Percentiles rank a stretch among this genome's conserved stretches.
phyloP scores from a whole-genome alignment of 2,113 vertebrate species.

The Melanerpes aurifrons region DNA sequence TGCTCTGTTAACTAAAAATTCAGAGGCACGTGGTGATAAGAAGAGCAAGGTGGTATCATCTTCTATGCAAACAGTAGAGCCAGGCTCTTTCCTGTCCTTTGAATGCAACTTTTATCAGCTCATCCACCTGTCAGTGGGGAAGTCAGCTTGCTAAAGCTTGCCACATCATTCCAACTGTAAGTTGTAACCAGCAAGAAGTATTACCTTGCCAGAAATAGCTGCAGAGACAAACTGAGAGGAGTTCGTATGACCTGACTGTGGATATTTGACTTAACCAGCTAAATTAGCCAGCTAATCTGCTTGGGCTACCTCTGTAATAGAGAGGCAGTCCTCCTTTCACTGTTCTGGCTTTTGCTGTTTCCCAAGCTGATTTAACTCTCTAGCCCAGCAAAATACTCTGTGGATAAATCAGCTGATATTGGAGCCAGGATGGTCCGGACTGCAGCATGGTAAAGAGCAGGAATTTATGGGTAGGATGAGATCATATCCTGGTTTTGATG shows the following conservation, averaged over 20 bases:
- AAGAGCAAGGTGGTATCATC: accelerated
- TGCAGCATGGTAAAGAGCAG: neutral
- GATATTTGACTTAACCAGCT: neutral
- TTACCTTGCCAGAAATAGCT: conserved; percentile 19
- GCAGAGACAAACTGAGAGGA: neutral
- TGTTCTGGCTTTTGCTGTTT: neutral
- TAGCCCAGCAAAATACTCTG: neutral
- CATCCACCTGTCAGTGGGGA: accelerated
- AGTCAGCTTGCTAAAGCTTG: neutral
- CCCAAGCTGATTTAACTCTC: neutral
- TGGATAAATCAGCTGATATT: neutral
- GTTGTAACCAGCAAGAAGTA: neutral
- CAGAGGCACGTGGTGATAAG: neutral
- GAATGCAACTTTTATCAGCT: neutral
- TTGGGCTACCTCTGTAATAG: neutral
- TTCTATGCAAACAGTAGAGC: neutral
- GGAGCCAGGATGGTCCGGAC: neutral
- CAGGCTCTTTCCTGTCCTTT: neutral
- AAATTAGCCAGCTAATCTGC: conserved; percentile 3
- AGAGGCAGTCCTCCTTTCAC: neutral
- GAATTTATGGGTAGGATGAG: neutral
- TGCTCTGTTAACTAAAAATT: neutral
- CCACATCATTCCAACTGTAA: neutral
- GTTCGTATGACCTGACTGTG: neutral
- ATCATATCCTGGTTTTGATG: neutral